Evolutionary conservation across 2,797 vertebrate genomes (phyloP).

Genomic region (Hyperoplus immaculatus): DNA sequence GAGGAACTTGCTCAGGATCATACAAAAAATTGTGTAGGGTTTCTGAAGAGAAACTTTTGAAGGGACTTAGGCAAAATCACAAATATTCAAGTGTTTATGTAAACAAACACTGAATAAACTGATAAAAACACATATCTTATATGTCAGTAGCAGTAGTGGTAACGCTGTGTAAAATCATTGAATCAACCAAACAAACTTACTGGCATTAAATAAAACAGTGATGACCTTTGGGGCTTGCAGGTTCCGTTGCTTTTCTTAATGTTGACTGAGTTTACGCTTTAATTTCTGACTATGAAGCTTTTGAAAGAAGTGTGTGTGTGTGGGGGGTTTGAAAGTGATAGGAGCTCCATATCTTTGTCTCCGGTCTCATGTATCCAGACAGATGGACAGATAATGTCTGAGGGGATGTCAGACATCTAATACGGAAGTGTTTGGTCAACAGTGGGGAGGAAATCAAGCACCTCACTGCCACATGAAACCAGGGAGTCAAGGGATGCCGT

Average conservation of each 20-base stretch:
- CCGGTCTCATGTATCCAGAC: constrained; percentile 66
- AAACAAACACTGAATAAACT: background rate
- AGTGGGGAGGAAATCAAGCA: constrained; percentile 75
- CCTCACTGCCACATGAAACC: constrained; percentile 64
- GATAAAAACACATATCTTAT: no score
- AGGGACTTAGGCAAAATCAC: background rate
- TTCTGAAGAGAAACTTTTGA: background rate
- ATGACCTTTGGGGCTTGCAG: background rate
- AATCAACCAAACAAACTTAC: background rate
- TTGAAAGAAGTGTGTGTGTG: background rate
- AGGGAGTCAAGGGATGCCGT: constrained; percentile 37
- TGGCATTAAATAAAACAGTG: background rate
- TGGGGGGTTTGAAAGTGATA: constrained; percentile 31
- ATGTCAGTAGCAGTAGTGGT: no score
- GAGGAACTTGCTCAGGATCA: background rate
- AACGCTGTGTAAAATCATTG: background rate
- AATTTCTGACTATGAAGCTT: constrained; percentile 33
- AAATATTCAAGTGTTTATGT: background rate
- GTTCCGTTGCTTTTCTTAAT: constrained; percentile 4
- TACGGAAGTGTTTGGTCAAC: constrained; percentile 84
- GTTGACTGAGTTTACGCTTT: constrained; percentile 21
- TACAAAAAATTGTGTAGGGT: background rate
- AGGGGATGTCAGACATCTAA: constrained; percentile 77
- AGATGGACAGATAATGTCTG: constrained; percentile 68
- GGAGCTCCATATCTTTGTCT: constrained; percentile 38